Conservation (phyloP, 2,888 invertebrate genomes). For the Thalpophila matura region DNA sequence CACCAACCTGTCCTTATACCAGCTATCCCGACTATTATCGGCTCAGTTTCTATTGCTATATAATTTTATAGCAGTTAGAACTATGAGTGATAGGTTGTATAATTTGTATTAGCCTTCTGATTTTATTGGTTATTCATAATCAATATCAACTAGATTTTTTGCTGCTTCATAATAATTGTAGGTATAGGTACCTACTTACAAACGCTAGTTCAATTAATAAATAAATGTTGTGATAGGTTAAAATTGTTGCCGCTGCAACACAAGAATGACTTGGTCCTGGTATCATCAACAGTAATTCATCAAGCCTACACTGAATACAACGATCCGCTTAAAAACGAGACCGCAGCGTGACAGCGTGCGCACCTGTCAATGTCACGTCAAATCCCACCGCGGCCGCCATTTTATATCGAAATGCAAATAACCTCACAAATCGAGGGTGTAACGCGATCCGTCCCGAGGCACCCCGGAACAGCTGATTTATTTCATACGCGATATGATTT, state of each 20-base stretch:
- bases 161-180: too few relatives aligned
- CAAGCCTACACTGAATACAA: constrained; percentile 67
- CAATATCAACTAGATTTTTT: too few relatives aligned
- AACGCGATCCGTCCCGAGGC: constrained; percentile 83
- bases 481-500: constrained; percentile 88
- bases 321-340: constrained; percentile 73
- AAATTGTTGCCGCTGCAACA: neutral
- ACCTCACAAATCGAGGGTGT: constrained; percentile 85
- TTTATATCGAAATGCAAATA: constrained; percentile 88
- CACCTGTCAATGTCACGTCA: constrained; percentile 87
- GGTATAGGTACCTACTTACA: too few relatives aligned
- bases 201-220: too few relatives aligned
- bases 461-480: constrained; percentile 85
- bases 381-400: constrained; percentile 81
- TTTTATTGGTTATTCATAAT: too few relatives aligned
- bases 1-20: too few relatives aligned
- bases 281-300: constrained; percentile 66
- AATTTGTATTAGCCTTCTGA: too few relatives aligned
- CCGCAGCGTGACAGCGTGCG: constrained; percentile 72
- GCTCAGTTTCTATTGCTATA: constrained; percentile 5
- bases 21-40: constrained; percentile 8
- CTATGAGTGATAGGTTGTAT: too few relatives aligned
- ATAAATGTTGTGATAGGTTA: neutral
- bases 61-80: neutral
- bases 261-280: constrained; percentile 5